Evolutionary conservation across 1,140 invertebrate genomes (phyloP).

Genomic region (Telenomus remus): DNA sequence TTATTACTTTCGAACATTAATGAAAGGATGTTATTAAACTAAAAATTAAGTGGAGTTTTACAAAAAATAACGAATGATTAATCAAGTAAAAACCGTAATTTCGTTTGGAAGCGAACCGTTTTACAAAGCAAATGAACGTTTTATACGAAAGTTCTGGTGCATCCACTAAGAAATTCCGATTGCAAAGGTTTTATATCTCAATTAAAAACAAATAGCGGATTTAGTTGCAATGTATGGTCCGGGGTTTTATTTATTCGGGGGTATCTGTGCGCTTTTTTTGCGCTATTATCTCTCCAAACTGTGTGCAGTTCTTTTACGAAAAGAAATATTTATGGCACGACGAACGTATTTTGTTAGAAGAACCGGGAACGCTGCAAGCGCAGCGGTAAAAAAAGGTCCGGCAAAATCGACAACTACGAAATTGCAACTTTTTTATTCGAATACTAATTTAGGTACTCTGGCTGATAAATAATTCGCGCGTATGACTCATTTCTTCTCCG

Average conservation of each 20-base stretch:
- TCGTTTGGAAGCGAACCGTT: neutral
- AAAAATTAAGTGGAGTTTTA: no score
- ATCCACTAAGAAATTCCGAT: slow-evolving; percentile 46
- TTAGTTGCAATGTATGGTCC: slow-evolving; percentile 52
- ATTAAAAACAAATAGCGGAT: slow-evolving; percentile 58
- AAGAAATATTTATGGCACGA: slow-evolving; percentile 51
- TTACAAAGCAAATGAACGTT: slow-evolving; percentile 11
- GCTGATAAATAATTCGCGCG: slow-evolving; percentile 6
- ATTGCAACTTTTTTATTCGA: slow-evolving; percentile 3
- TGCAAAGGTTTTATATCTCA: slow-evolving; percentile 54
- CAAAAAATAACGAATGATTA: slow-evolving; percentile 8
- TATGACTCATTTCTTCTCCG: no score
- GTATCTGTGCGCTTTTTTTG: slow-evolving; percentile 43
- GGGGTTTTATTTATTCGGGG: slow-evolving; percentile 45
- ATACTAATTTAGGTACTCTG: neutral
- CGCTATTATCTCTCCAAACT: slow-evolving; percentile 44
- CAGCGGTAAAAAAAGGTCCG: slow-evolving; percentile 6
- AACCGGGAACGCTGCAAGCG: slow-evolving; percentile 11
- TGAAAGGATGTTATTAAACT: no score
- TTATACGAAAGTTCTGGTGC: slow-evolving; percentile 37
- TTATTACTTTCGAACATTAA: no score
- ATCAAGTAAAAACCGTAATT: slow-evolving; percentile 26
- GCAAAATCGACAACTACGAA: slow-evolving; percentile 36
- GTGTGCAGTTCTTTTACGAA: slow-evolving; percentile 41
- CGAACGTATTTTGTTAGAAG: slow-evolving; percentile 42